Conservation (phyloP, 1,140 invertebrate species). For the Drosophila chauvacae region DNA sequence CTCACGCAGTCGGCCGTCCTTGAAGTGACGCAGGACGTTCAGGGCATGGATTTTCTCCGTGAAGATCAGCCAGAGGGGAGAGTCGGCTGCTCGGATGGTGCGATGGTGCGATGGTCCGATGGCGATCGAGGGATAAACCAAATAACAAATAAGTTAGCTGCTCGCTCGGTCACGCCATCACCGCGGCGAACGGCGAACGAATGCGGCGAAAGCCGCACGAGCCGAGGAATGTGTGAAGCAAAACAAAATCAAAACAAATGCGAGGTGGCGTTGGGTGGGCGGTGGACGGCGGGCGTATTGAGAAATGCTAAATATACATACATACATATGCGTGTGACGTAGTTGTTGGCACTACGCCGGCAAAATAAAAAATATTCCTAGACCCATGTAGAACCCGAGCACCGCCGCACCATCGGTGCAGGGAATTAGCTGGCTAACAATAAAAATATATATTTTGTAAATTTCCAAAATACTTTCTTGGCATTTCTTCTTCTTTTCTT, state of each 20-base stretch:
- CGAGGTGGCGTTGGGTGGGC: slow-evolving; percentile 9
- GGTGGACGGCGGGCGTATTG: neutral
- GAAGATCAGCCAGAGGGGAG: slow-evolving; percentile 86
- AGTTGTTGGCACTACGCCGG: slow-evolving; percentile 54
- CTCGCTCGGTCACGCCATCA: slow-evolving; percentile 62
- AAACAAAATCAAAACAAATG: slow-evolving; percentile 56
- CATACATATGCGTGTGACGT: slow-evolving; percentile 56
- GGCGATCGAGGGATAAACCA: slow-evolving; percentile 18
- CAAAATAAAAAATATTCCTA: slow-evolving; percentile 15
- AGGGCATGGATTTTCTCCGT: slow-evolving; percentile 89
- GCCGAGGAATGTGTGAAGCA: slow-evolving; percentile 61
- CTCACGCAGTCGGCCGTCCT: slow-evolving; percentile 91
- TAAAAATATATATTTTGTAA: neutral
- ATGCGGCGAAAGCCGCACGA: slow-evolving; percentile 13
- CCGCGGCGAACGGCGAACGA: slow-evolving; percentile 10
- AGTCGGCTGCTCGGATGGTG: slow-evolving; percentile 53
- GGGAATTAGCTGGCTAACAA: neutral
- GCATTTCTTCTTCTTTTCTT: too few relatives aligned
- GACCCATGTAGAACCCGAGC: neutral
- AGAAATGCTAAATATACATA: neutral
- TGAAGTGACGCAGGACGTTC: slow-evolving; percentile 89
- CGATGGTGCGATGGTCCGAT: neutral
- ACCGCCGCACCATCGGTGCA: neutral
- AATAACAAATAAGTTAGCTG: slow-evolving; percentile 31
- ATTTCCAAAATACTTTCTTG: neutral